Evolutionary conservation across 2,113 vertebrate genomes (phyloP).

Genomic region (Acinonyx jubatus): DNA sequence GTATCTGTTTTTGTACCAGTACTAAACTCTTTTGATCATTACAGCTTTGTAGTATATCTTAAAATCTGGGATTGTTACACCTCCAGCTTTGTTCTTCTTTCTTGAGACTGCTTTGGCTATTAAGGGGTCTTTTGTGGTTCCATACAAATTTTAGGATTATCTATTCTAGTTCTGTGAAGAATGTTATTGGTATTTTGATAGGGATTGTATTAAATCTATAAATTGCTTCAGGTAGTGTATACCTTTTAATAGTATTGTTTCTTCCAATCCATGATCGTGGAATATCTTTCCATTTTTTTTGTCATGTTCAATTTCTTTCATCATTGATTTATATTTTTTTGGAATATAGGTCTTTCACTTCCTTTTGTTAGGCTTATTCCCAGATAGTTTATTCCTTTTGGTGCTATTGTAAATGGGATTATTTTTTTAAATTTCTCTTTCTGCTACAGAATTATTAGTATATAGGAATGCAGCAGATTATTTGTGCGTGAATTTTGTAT

Average conservation of each 20-base stretch:
- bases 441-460: background rate
- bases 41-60: background rate
- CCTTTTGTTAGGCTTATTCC: background rate
- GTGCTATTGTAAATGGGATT: background rate
- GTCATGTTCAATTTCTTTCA: background rate
- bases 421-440: background rate
- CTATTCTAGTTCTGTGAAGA: background rate
- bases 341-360: background rate
- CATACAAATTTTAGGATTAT: background rate
- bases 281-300: background rate
- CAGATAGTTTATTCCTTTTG: background rate
- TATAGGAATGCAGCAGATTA: background rate
- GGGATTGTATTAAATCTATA: background rate
- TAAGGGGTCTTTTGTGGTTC: background rate
- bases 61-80: background rate
- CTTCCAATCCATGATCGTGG: background rate
- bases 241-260: background rate
- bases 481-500: background rate
- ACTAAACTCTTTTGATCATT: background rate
- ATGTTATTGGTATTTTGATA: background rate
- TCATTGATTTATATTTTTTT: background rate
- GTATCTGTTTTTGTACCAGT: background rate
- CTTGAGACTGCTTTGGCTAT: background rate
- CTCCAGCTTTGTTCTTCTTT: background rate
- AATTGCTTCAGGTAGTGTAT: background rate